A percentile compares a stretch with the other conserved stretches of the same genome.
These are phyloP conservation scores for Drosophila sproati DNA, from an alignment of 1,140 invertebrate species.

Conservation along the genomic window DNA sequence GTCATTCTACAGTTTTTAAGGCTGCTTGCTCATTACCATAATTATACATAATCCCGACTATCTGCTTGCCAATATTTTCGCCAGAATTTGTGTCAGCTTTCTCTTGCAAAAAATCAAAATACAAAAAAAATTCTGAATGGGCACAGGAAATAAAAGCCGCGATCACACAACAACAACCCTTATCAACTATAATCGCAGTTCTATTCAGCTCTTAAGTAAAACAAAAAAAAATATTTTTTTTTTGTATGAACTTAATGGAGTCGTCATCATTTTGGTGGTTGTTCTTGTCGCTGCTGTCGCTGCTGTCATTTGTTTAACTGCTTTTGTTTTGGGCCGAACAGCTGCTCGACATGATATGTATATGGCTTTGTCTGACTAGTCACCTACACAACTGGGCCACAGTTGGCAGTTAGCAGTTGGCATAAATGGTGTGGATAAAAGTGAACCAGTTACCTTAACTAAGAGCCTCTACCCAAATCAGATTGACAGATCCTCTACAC, in stretches of 20 bases:
- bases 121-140: neutral
- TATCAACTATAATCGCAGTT: slow-evolving; percentile 59
- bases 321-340: slow-evolving; percentile 71
- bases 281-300: slow-evolving; percentile 5
- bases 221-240: slow-evolving; percentile 1
- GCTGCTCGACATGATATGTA: slow-evolving; percentile 67
- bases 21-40: neutral
- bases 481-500: neutral
- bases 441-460: neutral
- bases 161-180: slow-evolving; percentile 26
- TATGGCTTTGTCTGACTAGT: slow-evolving; percentile 9
- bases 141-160: slow-evolving; percentile 13
- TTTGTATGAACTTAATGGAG: slow-evolving; percentile 58
- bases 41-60: neutral
- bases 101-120: neutral
- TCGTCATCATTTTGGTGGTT: slow-evolving; percentile 60
- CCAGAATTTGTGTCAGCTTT: slow-evolving; percentile 40
- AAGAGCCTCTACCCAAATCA: neutral
- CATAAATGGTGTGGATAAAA: neutral
- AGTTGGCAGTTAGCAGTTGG: neutral
- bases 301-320: slow-evolving; percentile 62
- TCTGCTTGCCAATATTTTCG: slow-evolving; percentile 17
- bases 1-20: neutral
- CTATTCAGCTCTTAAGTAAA: slow-evolving; percentile 37
- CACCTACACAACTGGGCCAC: slow-evolving; percentile 9